Evolutionary conservation across 2,888 invertebrate genomes (phyloP), one percentile per base, ranked within the genome.

Genomic region (Margaritifera margaritifera): DNA sequence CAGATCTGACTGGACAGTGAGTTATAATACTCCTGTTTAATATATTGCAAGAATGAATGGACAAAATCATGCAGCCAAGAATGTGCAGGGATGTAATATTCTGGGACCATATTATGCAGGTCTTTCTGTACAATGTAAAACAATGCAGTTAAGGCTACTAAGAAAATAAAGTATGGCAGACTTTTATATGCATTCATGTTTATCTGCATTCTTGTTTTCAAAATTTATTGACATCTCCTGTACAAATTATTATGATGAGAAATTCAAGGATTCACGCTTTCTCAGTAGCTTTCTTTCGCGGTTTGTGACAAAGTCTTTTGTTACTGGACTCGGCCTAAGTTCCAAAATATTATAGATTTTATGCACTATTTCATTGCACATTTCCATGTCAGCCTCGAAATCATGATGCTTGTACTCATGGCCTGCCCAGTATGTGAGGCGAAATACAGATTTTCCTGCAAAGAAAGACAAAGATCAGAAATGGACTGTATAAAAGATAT

Each of bases 261-360:
- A 71, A 57, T 70, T 81, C 11, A 82, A 62, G 5, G 84, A 85
- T 27, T 85, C 84, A 31, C 82, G 69, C 66, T 84, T 84, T 70
- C 74, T 79, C n/a, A 77, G 72, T n/a, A 75, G 57, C 73, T 94
- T 95, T 77, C 92, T 93, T 84, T 95, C 95, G 87, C 93, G 93
- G 63, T 93, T 92, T 59, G 94, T 93, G 79, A 95, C 92, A 90
- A 95, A 97, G 87, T 96, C 96, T 79, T 95, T 94, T 61, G 95
- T 92, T 74, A 94, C 94, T 6, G 93, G 92, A 87, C 95, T 96
- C 64, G 94, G 94, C 77, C 94, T 92, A 81, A 96, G 91, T 85
- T 96, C 95, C 72, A 97, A 90, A 75, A 97, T 96, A 71, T 95
- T 93, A 89, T 95, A 95, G 19, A 97, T 92, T 91, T 97, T 96